These are phyloP conservation scores for Apamea crenata DNA, from an alignment of 2,888 invertebrate genomes.

Conservation along the genomic window DNA sequence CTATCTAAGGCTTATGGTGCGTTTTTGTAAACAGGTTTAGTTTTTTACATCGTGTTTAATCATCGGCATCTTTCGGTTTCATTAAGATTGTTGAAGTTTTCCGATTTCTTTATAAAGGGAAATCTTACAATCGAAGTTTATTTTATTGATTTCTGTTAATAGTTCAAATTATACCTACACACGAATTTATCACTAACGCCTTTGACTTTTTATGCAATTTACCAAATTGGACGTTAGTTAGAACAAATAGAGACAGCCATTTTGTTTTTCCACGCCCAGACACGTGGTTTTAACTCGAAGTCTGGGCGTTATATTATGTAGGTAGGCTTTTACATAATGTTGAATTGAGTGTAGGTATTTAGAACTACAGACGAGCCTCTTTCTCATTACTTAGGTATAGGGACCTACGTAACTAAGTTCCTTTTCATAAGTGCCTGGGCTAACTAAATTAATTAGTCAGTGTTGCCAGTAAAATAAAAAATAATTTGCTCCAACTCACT, in stretches of 20 bases:
- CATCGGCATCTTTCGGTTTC: slow-evolving; percentile 2
- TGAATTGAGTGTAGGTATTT: background rate
- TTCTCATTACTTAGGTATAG: background rate
- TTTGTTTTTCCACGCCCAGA: slow-evolving; percentile 27
- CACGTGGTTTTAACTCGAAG: slow-evolving; percentile 22
- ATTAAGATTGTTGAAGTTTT: background rate
- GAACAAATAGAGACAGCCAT: slow-evolving; percentile 33
- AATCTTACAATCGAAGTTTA: background rate
- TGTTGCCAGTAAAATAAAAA: slow-evolving; percentile 12
- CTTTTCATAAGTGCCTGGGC: background rate
- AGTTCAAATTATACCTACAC: background rate
- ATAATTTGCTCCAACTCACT: background rate
- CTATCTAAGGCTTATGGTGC: background rate
- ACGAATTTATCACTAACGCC: background rate
- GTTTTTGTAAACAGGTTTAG: slow-evolving; percentile 1
- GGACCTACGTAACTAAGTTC: background rate
- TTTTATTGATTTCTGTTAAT: slow-evolving; percentile 8
- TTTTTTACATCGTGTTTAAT: slow-evolving; percentile 9
- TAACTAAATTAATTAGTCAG: background rate
- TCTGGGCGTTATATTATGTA: background rate
- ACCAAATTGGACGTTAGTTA: background rate
- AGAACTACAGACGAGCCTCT: background rate
- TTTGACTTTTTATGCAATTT: background rate
- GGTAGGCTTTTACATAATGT: background rate
- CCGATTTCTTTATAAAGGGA: background rate